Conservation (phyloP, 2,888 invertebrate species). For the Himalopsyche japonica region DNA sequence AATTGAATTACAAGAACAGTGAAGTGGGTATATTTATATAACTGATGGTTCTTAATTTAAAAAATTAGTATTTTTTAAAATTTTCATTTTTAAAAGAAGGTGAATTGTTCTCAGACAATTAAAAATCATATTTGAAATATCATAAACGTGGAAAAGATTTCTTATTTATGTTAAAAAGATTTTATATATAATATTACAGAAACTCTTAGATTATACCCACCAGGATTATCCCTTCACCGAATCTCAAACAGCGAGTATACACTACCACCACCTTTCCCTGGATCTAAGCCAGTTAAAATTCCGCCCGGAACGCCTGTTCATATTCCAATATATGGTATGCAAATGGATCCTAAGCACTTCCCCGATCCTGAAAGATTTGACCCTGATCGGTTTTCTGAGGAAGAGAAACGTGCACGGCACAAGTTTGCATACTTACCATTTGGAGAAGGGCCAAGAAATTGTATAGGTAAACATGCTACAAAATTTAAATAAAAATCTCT, state of each 20-base stretch:
- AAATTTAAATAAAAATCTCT: too few species aligned
- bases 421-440: constrained; percentile 48
- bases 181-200: constrained; percentile 42
- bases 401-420: constrained; percentile 43
- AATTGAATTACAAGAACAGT: too few species aligned
- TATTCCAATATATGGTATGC: constrained; percentile 51
- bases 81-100: not conserved
- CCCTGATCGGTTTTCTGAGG: constrained; percentile 55
- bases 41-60: too few species aligned
- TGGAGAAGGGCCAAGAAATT: constrained; percentile 50
- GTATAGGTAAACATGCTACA: constrained; percentile 45
- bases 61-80: too few species aligned
- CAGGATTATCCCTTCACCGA: constrained; percentile 42
- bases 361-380: constrained; percentile 57
- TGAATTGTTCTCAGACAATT: not conserved
- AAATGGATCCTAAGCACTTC: constrained; percentile 54
- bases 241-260: constrained; percentile 43
- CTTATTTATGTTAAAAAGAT: not conserved
- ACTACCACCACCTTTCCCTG: constrained; percentile 27
- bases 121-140: not conserved
- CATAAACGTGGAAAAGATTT: too few species aligned
- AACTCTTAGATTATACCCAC: constrained; percentile 45
- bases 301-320: constrained; percentile 42
- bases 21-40: too few species aligned
- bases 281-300: constrained; percentile 28